phyloP scores from a whole-genome alignment of 2,113 vertebrate species.

The Xenopus laevis region DNA sequence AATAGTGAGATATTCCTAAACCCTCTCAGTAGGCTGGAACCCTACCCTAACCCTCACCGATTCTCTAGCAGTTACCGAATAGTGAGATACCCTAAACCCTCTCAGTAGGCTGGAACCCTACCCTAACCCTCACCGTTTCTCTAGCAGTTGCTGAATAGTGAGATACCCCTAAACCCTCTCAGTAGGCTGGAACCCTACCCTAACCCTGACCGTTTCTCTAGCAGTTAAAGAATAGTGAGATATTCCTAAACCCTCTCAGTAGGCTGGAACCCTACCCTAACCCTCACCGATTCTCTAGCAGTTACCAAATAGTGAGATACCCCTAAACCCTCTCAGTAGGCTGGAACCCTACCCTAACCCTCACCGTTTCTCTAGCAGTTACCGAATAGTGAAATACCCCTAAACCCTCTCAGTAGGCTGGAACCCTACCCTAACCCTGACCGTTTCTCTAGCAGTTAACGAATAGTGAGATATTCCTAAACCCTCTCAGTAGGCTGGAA shows the following conservation, averaged over 20 bases:
- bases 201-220: constrained; percentile 78
- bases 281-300: constrained; percentile 82
- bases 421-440: constrained; percentile 51
- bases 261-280: too few relatives aligned
- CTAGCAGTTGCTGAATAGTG: constrained; percentile 87
- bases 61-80: constrained; percentile 86
- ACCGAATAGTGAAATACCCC: constrained; percentile 91
- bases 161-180: too few relatives aligned
- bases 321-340: too few relatives aligned
- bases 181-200: too few relatives aligned
- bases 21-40: too few relatives aligned
- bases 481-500: too few relatives aligned
- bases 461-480: constrained; percentile 91
- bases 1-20: too few relatives aligned
- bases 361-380: constrained; percentile 86
- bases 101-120: too few relatives aligned
- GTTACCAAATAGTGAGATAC: constrained; percentile 91
- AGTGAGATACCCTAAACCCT: too few relatives aligned
- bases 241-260: too few relatives aligned
- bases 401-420: too few relatives aligned
- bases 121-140: constrained; percentile 72
- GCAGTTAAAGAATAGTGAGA: constrained; percentile 87
- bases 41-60: constrained; percentile 64
- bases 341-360: background rate
- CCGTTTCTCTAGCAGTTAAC: constrained; percentile 87